Evolutionary conservation across 2,888 invertebrate genomes (phyloP), one percentile per base, ranked within the genome.

Genomic region (Osmoderma eremita): DNA sequence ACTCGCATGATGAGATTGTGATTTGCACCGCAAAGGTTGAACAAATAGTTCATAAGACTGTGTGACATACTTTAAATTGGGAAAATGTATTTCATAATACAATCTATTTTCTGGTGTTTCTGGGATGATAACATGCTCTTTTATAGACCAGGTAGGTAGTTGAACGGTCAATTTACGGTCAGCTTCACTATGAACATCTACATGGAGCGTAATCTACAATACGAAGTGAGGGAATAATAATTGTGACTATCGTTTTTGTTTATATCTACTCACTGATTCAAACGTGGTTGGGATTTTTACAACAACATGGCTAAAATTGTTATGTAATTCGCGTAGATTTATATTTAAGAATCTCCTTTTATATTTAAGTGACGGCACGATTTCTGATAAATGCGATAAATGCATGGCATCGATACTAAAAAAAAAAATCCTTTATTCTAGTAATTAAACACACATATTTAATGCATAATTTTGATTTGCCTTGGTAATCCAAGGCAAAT

Each of bases 221-320:
- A 83, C 71, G 69, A 51, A 62, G 17, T 18, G 18, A 58, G 20
- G 10, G 15, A 56, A 41, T 13, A 45, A 22, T 6, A 8, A 56
- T 56, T 51, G 13, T 51, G 20, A 38, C 15, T 49, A 15, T 15
- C n/a, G 1, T 41, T 42, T 15, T 42, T 13, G 12, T 42, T 42
- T 42, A 15, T 18, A 42, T 65, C n/a, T 51, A 41, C 83, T 79
- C 83, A 88, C 88, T 76, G 86, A 85, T 80, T 87, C 87, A 72
- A 81, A 84, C 12, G 87, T 87, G 8, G 90, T 88, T 22, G 87
- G 85, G 20, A 92, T 85, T 78, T 87, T 87, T 20, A 94, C 83
- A 8, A 93, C 79, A 3, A 94, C 83, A 78, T 94, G 93, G 0
- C 91, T 88, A 84, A 89, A 88, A 30, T 81, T 81, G 61, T 85